Conservation (phyloP, 2,888 invertebrate genomes). For the Tipula lateralis region DNA sequence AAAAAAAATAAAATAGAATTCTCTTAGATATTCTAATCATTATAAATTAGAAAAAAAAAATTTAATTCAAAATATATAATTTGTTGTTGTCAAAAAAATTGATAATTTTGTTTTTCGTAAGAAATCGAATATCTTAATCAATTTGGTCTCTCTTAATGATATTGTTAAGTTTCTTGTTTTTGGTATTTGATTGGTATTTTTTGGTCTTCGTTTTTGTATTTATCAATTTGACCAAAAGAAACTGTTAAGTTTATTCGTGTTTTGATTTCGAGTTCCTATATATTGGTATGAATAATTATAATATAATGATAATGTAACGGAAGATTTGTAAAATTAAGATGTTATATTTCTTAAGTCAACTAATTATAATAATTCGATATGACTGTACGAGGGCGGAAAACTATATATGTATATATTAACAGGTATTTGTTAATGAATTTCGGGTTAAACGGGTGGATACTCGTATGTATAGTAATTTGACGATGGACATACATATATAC, state of each 20-base stretch:
- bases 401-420: neutral
- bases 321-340: neutral
- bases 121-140: constrained; percentile 24
- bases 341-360: neutral
- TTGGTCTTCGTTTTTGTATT: neutral
- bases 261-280: neutral
- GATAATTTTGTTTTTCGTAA: neutral
- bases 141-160: neutral
- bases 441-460: constrained; percentile 14
- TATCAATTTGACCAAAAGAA: constrained; percentile 15
- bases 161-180: constrained; percentile 24
- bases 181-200: constrained; percentile 6
- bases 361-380: neutral
- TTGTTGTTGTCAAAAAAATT: constrained; percentile 12
- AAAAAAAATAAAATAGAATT: neutral
- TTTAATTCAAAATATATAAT: constrained; percentile 12
- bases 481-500: too few relatives aligned
- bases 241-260: neutral
- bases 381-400: neutral
- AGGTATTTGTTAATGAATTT: neutral
- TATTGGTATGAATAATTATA: neutral
- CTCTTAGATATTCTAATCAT: neutral
- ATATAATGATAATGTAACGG: neutral
- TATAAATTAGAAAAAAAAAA: constrained; percentile 4
- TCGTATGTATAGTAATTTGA: too few relatives aligned